Evolutionary conservation across 2,888 invertebrate genomes (phyloP), one percentile per base, ranked within the genome.

Genomic region (Caenorhabditis plicata): DNA sequence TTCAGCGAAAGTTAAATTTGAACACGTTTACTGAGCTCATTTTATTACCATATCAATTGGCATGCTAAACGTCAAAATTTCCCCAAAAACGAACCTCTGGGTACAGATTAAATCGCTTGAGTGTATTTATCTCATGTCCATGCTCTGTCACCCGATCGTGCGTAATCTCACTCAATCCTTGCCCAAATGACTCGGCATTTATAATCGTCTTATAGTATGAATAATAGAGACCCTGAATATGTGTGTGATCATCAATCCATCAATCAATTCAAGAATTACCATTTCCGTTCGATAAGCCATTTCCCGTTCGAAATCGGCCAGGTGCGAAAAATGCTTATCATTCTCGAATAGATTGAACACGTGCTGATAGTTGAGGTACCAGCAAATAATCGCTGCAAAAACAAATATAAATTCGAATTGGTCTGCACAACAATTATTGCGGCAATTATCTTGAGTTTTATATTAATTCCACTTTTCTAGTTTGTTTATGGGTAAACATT

Each of bases 281-380:
- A 90, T 89, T 83, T 92, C 92, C 1, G 90, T 89, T 1, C 90
- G 85, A 48, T 92, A 87, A 5, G 90, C 87, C 86, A 92, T 88
- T 83, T 92, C 92, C 39, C 91, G 84, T 78, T 92, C 91, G 77
- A 90, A 81, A 38, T 88, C 88, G 0, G 90, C 89, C 42, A 92
- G 84, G 79, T 90, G 88, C 0, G 89, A 88, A 83, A 92, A 91
- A 82, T 90, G 89, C 7, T 88, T 85, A 80, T 89, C 88, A 81
- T 88, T 89, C 83, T 92, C 92, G 81, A 90, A 91, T 68, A 92
- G 49, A 15, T 52, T 64, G 40, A 46, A 58, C 9, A 79, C 54
- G 48, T 77, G 74, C n/a, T 42, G 38, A 25, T 63, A 62, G 56
- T 78, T 70, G 15, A 62, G 22, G 22, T 56, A 65, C 35, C 70